Base-by-base conservation (phyloP, 2,888 invertebrate species). In the Scaptomyza cyrtandrae region DNA sequence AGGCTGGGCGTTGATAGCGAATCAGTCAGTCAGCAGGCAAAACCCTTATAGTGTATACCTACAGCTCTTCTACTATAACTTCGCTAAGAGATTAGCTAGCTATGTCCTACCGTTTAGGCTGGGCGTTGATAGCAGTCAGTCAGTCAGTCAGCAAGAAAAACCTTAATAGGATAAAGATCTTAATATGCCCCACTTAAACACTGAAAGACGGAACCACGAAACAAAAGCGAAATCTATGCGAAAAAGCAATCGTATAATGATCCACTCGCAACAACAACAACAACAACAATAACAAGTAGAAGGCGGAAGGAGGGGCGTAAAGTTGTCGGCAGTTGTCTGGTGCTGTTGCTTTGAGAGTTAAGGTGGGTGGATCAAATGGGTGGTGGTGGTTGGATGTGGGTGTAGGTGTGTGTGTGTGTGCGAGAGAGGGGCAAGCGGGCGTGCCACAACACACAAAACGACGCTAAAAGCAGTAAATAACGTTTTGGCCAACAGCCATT, bases 381-480 rank as follows among this genome's bases (percentile, higher is more conserved):
- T 31, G 48, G 54, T 19, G n/a, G 52, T n/a, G 49, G 14, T 6
- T 24, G 39, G 41, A 9, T 48, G 29, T 19, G 57, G 35, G 35
- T 39, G 41, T 3, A 4, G n/a, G 16, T 1, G 41, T 3, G 35
- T 39, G 41, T 3, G 10, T 37, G 16, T 1, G 41, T 3, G 41
- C 16, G 41, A 41, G 46, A 45, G 29, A 43, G 55, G 39, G 56
- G 43, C 3, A 11, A n/a, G 59, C 50, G 48, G 86, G 80, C 70
- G 84, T 68, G 53, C 33, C 64, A 57, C 73, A 46, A 69, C 60
- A 76, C 63, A 80, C 74, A 86, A 82, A 86, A 80, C 72, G 80
- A 69, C 64, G 74, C 70, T 83, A 80, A 86, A 79, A 70, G 82
- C 76, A 50, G 69, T 71, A 71, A 75, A 68, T 80, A 69, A 75